phyloP scores from a whole-genome alignment of 2,888 invertebrate genomes.

The Drosophila austrosaltans region DNA sequence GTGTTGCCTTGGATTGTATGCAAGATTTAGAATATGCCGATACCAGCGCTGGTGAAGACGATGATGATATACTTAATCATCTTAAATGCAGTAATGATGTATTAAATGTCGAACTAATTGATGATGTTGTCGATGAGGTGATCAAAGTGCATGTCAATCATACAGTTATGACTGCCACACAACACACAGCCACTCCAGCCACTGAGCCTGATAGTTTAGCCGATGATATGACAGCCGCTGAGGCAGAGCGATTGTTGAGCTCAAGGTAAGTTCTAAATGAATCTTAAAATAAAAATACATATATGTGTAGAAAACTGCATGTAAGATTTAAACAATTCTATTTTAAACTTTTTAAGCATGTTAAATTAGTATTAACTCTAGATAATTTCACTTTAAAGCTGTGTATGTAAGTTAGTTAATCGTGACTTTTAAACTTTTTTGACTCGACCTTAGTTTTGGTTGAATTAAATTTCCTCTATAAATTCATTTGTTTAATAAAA shows the following conservation, averaged over 20 bases:
- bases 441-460: neutral
- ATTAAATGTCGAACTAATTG: constrained; percentile 83
- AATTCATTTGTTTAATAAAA: neutral
- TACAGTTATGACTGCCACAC: constrained; percentile 21
- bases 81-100: constrained; percentile 76
- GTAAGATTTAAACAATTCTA: neutral
- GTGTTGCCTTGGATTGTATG: constrained; percentile 83
- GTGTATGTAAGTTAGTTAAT: constrained; percentile 12
- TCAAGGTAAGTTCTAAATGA: constrained; percentile 87
- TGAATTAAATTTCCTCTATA: neutral
- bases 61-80: constrained; percentile 84
- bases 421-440: neutral
- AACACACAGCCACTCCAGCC: neutral
- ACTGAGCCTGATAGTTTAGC: constrained; percentile 82
- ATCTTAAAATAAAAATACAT: too few relatives aligned
- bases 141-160: constrained; percentile 50
- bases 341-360: constrained; percentile 30
- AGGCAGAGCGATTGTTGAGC: constrained; percentile 93
- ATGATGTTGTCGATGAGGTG: constrained; percentile 59
- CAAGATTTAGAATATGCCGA: constrained; percentile 86
- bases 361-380: neutral
- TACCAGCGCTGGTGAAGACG: constrained; percentile 85
- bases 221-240: constrained; percentile 91
- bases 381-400: neutral
- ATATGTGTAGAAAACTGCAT: too few relatives aligned